phyloP scores from a whole-genome alignment of 2,797 vertebrate genomes.

The Sarcophilus harrisii region DNA sequence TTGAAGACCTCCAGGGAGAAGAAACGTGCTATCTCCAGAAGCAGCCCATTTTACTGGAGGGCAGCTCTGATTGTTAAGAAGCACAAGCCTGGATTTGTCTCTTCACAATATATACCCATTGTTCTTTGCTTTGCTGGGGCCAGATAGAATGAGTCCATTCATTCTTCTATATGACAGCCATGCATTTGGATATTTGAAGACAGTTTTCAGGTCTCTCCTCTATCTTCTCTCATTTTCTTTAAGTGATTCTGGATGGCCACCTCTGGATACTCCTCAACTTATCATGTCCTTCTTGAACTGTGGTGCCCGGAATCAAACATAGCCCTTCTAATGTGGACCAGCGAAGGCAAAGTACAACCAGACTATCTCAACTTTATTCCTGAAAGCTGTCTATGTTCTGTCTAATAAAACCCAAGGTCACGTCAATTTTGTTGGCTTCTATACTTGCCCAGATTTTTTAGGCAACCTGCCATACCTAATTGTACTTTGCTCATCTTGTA shows the following conservation, averaged over 20 bases:
- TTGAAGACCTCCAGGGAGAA: not conserved
- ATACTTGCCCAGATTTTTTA: not conserved
- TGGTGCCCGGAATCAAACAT: not conserved
- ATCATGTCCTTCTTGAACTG: not conserved
- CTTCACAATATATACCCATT: not conserved
- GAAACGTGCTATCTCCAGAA: not conserved
- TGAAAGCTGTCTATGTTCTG: not conserved
- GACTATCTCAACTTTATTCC: not conserved
- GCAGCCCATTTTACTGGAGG: not conserved
- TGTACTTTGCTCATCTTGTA: not conserved
- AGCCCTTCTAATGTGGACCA: not conserved
- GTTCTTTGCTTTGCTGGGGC: not conserved
- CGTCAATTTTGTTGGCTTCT: not conserved
- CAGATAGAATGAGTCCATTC: not conserved
- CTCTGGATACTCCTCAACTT: not conserved
- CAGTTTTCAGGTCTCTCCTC: not conserved
- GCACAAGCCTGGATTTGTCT: not conserved
- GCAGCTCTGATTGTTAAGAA: not conserved
- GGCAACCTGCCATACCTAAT: not conserved
- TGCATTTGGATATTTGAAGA: not conserved
- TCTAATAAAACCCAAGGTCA: not conserved
- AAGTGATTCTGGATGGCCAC: not conserved
- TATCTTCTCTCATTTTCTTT: not conserved
- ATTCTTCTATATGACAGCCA: not conserved
- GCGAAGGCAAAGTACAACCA: not conserved